Conservation (phyloP, 2,113 vertebrate species). For the Saimiri boliviensis region DNA sequence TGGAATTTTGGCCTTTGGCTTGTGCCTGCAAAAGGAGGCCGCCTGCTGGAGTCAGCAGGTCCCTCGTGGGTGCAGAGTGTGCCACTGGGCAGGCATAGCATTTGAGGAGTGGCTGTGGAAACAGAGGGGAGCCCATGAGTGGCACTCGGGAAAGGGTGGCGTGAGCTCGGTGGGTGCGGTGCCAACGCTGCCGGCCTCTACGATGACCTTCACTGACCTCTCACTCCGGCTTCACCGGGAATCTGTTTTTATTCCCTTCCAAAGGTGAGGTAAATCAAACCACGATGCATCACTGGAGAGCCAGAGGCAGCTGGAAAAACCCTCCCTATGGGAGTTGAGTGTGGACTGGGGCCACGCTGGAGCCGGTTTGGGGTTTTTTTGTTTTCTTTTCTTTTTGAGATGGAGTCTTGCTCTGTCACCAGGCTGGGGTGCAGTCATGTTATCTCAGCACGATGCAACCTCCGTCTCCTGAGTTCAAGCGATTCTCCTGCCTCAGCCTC, state of each 20-base stretch:
- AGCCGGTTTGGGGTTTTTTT: no score
- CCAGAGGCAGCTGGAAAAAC: background rate
- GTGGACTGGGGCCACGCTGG: background rate
- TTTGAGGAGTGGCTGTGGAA: background rate
- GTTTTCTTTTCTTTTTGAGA: no score
- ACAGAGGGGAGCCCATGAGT: accelerated
- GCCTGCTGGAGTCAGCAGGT: background rate
- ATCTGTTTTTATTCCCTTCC: background rate
- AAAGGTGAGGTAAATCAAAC: background rate
- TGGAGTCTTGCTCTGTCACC: no score
- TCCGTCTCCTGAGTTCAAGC: no score
- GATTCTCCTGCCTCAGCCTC: no score
- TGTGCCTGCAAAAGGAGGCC: background rate
- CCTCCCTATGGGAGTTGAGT: background rate
- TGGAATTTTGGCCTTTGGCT: background rate
- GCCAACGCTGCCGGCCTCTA: background rate
- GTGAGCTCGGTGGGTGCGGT: accelerated
- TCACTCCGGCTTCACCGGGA: background rate
- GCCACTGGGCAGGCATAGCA: accelerated
- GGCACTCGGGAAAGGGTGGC: accelerated
- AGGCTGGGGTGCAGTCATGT: no score
- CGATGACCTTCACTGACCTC: background rate
- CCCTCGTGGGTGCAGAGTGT: background rate
- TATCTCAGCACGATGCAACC: no score
- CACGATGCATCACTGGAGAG: background rate